These are phyloP conservation scores for Phrynocephalus versicolor DNA, from an alignment of 2,113 vertebrate species.

Conservation along the genomic window DNA sequence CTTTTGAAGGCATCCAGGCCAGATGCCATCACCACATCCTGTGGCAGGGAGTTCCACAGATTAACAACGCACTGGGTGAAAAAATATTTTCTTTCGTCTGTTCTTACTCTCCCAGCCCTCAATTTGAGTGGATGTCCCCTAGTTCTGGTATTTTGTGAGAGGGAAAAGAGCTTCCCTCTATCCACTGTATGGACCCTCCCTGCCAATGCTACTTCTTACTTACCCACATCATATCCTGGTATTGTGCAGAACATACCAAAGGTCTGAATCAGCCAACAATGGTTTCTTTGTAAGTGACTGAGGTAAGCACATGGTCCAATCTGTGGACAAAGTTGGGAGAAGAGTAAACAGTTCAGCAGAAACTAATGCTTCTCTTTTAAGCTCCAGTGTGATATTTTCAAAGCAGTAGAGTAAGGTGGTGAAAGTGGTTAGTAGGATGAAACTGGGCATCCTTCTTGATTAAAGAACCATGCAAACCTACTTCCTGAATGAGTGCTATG, in stretches of 20 bases:
- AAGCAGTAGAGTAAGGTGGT: neutral
- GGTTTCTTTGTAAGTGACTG: constrained; percentile 70
- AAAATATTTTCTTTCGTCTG: too few relatives aligned
- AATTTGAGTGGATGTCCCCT: too few relatives aligned
- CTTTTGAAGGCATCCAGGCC: too few relatives aligned
- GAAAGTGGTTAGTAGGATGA: neutral
- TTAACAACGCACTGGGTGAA: too few relatives aligned
- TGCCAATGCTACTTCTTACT: constrained; percentile 46
- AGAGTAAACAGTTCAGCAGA: neutral
- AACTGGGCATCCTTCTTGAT: neutral
- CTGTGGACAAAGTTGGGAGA: constrained; percentile 33
- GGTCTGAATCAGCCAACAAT: constrained; percentile 77
- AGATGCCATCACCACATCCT: too few relatives aligned
- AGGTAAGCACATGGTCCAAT: constrained; percentile 76
- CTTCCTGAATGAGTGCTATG: neutral
- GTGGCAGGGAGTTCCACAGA: too few relatives aligned
- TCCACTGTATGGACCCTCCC: neutral
- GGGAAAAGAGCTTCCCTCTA: too few relatives aligned
- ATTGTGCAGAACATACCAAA: constrained; percentile 80
- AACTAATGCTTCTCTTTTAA: constrained; percentile 52
- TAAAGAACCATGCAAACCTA: neutral
- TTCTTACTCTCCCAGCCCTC: too few relatives aligned
- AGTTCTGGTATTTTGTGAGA: too few relatives aligned
- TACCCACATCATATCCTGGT: constrained; percentile 73
- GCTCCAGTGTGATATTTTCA: neutral